A percentile compares a stretch with the other conserved stretches of the same genome.
These are phyloP conservation scores for Anorthoa munda DNA, from an alignment of 2,888 invertebrate species.

Conservation along the genomic window DNA sequence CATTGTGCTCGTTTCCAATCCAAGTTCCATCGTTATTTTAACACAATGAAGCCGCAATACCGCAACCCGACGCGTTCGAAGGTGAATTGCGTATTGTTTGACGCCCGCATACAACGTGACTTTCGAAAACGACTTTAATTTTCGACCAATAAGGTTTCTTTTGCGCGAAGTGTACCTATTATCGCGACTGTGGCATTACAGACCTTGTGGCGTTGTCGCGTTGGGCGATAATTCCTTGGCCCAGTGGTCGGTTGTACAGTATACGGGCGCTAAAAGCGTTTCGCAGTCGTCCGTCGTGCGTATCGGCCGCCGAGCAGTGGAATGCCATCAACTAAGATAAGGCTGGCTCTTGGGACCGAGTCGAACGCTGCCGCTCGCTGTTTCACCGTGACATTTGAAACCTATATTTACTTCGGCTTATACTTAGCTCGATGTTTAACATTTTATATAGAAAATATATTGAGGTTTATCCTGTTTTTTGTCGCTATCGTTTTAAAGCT, in stretches of 20 bases:
- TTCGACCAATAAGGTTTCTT: conserved; percentile 87
- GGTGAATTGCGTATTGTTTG: conserved; percentile 91
- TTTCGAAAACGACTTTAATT: conserved; percentile 88
- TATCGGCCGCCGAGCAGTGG: conserved; percentile 87
- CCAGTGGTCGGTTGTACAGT: conserved; percentile 69
- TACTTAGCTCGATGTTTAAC: conserved; percentile 58
- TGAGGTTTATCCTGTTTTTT: conserved; percentile 20
- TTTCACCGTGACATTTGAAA: conserved; percentile 78
- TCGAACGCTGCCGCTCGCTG: conserved; percentile 75
- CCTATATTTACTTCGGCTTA: conserved; percentile 72
- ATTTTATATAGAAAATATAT: conserved; percentile 42
- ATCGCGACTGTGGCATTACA: conserved; percentile 61
- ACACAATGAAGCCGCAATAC: conserved; percentile 91
- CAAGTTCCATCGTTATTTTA: conserved; percentile 88
- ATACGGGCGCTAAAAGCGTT: conserved; percentile 90
- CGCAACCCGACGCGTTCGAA: conserved; percentile 90
- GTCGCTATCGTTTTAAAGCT: conserved; percentile 23
- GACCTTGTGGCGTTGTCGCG: conserved; percentile 65
- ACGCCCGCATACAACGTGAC: conserved; percentile 87
- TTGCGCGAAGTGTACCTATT: conserved; percentile 75
- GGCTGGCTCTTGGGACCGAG: conserved; percentile 80
- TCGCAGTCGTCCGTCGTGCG: conserved; percentile 90
- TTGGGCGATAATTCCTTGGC: conserved; percentile 70
- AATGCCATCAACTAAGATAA: conserved; percentile 90
- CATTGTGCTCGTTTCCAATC: conserved; percentile 84